These are phyloP conservation scores for Exephanes ischioxanthus DNA, from an alignment of 2,888 invertebrate species.

Conservation along the genomic window DNA sequence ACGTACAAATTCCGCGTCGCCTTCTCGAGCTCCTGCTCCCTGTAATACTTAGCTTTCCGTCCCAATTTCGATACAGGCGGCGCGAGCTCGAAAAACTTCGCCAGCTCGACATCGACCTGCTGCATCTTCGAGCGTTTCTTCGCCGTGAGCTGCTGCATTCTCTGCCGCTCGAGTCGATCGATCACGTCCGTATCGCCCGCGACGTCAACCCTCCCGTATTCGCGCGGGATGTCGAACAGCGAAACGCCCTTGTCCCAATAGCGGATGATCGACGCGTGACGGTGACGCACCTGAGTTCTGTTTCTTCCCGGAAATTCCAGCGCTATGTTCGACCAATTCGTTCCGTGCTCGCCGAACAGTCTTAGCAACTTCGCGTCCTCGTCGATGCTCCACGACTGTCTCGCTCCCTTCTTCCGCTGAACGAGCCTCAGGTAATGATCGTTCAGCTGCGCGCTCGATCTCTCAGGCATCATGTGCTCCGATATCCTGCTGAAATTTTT, in stretches of 20 bases:
- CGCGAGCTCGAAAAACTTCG: constrained; percentile 74
- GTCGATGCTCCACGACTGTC: constrained; percentile 87
- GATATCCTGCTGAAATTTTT: constrained; percentile 87
- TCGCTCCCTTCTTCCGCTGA: constrained; percentile 79
- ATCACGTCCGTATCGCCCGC: background rate
- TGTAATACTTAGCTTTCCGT: constrained; percentile 82
- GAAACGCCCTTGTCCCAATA: constrained; percentile 70
- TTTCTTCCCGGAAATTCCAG: constrained; percentile 86
- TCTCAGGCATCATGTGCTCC: constrained; percentile 87
- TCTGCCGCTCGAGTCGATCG: background rate
- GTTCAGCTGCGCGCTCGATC: constrained; percentile 88
- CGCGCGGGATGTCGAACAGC: constrained; percentile 64
- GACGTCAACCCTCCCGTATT: constrained; percentile 78
- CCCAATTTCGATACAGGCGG: constrained; percentile 77
- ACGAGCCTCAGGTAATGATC: constrained; percentile 87
- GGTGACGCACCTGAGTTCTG: constrained; percentile 87
- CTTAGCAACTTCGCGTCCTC: constrained; percentile 88
- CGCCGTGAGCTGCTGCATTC: too few species aligned
- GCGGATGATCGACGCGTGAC: constrained; percentile 86
- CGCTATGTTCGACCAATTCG: constrained; percentile 86
- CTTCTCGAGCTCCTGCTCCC: constrained; percentile 80
- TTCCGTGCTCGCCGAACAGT: constrained; percentile 85
- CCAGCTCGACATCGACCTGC: constrained; percentile 76
- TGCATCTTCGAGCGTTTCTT: background rate
- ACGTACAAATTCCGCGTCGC: constrained; percentile 84